Conservation (phyloP, 2,888 invertebrate genomes). For the Lasioglossum calceatum region DNA sequence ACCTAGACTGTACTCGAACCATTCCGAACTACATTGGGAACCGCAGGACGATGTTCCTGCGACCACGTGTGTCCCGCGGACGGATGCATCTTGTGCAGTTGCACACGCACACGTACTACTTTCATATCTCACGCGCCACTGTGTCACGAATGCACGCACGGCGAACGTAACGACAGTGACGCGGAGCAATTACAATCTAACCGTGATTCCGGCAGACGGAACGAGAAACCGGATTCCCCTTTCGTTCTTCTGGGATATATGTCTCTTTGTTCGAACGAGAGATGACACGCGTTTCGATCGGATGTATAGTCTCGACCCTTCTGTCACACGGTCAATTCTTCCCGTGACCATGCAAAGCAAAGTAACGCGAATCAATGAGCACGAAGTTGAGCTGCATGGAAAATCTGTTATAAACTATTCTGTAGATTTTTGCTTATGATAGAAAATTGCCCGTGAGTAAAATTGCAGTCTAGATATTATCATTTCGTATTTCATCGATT, state of each 20-base stretch:
- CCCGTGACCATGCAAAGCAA: neutral
- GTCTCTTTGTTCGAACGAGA: neutral
- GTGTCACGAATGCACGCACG: conserved; percentile 17
- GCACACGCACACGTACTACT: neutral
- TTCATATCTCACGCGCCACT: neutral
- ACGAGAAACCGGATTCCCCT: conserved; percentile 30
- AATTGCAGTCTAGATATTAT: too few species aligned
- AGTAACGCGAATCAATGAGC: neutral
- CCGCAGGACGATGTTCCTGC: neutral
- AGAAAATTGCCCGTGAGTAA: too few species aligned
- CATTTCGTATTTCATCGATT: too few species aligned
- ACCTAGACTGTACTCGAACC: neutral
- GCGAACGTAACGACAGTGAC: conserved; percentile 58
- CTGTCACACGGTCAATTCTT: neutral
- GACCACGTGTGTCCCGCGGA: neutral
- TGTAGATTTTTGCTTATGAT: neutral
- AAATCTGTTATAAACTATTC: neutral
- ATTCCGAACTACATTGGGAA: neutral
- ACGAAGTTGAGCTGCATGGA: neutral
- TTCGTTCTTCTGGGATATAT: conserved; percentile 20
- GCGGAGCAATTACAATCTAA: conserved; percentile 77
- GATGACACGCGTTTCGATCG: neutral
- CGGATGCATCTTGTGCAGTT: neutral
- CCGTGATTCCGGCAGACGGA: conserved; percentile 79
- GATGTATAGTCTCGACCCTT: neutral